Percentiles rank a stretch among this genome's conserved stretches.
Evolutionary conservation across 2,797 vertebrate species (phyloP).

Genomic region (Enteromius treurensis): DNA sequence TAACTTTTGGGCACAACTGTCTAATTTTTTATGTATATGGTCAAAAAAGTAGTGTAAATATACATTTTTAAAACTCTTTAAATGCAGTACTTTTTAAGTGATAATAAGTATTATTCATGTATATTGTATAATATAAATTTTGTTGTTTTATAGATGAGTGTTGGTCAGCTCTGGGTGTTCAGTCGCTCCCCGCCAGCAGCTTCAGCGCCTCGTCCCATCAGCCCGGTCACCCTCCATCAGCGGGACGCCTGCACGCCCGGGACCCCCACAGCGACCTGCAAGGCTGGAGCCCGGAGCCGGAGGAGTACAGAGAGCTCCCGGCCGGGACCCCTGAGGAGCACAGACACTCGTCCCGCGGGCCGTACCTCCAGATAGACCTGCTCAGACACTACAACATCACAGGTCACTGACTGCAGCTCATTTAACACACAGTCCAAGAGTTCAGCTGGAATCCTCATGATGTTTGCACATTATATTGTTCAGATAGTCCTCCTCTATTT

Average conservation of each 20-base stretch:
- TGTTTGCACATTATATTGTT: not conserved
- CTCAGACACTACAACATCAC: constrained; percentile 81
- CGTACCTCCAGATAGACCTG: constrained; percentile 84
- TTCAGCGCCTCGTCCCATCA: constrained; percentile 77
- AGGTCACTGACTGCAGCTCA: constrained; percentile 68
- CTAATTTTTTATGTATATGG: not conserved
- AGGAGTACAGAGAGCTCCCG: constrained; percentile 70
- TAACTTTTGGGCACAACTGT: not conserved
- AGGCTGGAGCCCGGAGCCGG: constrained; percentile 81
- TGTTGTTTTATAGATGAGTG: constrained; percentile 78
- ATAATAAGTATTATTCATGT: not conserved
- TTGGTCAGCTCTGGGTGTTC: constrained; percentile 80
- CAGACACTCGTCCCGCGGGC: constrained; percentile 52
- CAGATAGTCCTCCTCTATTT: not conserved
- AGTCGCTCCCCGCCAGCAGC: constrained; percentile 73
- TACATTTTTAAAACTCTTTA: not conserved
- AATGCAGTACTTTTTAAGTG: not conserved
- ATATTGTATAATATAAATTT: not conserved
- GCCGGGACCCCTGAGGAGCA: constrained; percentile 69
- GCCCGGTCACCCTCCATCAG: constrained; percentile 69
- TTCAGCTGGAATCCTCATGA: not conserved
- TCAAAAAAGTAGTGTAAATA: not conserved
- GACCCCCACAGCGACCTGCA: constrained; percentile 67
- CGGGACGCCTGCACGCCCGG: constrained; percentile 69
- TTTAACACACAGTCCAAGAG: not conserved